Evolutionary conservation across 2,888 invertebrate genomes (phyloP), one percentile per base, ranked within the genome.

Genomic region (Rhamphomyia laevipes): DNA sequence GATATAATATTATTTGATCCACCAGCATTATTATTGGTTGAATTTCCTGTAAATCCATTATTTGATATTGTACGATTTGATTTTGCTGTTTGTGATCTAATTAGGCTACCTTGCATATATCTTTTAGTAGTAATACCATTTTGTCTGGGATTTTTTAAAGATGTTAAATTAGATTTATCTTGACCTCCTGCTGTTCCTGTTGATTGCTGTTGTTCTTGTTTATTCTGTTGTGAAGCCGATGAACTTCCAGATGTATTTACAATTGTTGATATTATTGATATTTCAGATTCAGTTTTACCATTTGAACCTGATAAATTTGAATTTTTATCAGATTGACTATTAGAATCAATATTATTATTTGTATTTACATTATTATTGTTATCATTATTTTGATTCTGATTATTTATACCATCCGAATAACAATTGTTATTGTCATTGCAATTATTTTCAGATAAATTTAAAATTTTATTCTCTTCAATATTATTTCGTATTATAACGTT

Each of bases 31-130:
- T 51, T 55, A 52, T 53, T 17, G 12, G 21, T 17, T 35, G 50
- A 31, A n/a, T 35, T 21, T 16, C 40, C 31, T 15, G 31, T 31
- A 48, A 46, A 46, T 43, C 37, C 27, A 23, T 35, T 46, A 37
- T 27, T 40, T 16, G 21, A 33, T 21, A 43, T n/a, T 40, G 47
- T 43, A 37, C 45, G 38, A 23, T 31, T 50, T 12, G 55, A 48
- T 43, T 56, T 57, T 42, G 56, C 61, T 51, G 70, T 67, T 56
- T 68, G 69, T 4, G 67, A 61, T 45, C 69, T 61, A 54, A 65
- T 63, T 55, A 68, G 53, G 47, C 63, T 66, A 21, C 65, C 65
- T 11, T 64, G 59, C 65, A 65, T 66, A 54, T 67, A 67, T 23
- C 67, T 63, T 56, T 61, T 65, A 56, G 59, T 56, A 54, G 54